Evolutionary conservation across 2,113 vertebrate species (phyloP).

Genomic region (Leuciscus idus): DNA sequence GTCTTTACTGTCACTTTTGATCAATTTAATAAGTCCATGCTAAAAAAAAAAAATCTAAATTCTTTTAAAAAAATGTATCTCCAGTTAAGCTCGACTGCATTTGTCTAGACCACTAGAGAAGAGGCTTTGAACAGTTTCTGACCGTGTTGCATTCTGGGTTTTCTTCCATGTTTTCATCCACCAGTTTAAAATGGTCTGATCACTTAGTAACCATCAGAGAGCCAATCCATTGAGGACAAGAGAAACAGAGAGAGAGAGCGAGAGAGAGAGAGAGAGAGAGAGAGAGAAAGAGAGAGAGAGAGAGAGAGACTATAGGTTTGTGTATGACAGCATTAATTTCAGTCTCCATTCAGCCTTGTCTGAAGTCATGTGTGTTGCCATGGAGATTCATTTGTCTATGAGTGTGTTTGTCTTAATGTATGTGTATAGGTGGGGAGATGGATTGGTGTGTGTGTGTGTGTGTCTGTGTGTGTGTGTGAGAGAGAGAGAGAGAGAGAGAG

Average conservation of each 20-base stretch:
- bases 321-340: neutral
- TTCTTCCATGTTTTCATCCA: neutral
- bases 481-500: too few species aligned
- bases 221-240: neutral
- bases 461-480: too few species aligned
- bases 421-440: too few species aligned
- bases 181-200: neutral
- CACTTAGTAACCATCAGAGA: neutral
- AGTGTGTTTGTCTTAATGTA: constrained; percentile 56
- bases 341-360: neutral
- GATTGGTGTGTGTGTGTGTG: too few species aligned
- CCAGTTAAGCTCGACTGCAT: neutral
- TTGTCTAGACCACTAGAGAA: neutral
- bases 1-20: neutral
- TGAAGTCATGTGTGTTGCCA: neutral
- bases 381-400: constrained; percentile 62
- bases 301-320: neutral
- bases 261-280: too few species aligned
- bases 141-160: neutral
- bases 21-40: neutral
- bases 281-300: too few species aligned
- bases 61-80: too few species aligned
- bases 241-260: too few species aligned
- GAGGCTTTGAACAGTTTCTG: neutral
- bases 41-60: neutral